Base-by-base conservation (phyloP, 1,140 invertebrate genomes). In the Nasonia vitripennis region DNA sequence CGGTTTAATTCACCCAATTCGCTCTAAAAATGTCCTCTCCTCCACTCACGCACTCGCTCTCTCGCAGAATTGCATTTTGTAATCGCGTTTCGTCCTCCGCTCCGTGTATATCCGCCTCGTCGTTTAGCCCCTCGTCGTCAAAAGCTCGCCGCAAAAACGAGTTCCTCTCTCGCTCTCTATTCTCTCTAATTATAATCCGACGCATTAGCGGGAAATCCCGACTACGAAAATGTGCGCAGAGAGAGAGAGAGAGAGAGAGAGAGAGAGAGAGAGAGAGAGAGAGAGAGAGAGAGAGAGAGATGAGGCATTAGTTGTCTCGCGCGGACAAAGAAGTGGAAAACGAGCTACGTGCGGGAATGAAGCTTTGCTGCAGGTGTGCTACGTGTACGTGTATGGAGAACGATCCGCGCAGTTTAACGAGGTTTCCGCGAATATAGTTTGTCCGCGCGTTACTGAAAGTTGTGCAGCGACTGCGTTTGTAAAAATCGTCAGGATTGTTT, bases 131-230 rank as follows among this genome's bases (percentile, higher is more conserved):
- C 55, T 62, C 55, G 20, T 62, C 17, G 55, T 62, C 55, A 62
- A 20, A 62, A 62, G 55, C 55, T 62, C 55, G 3, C 55, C 20
- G 55, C 55, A 62, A 62, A 62, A 62, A 62, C 55, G 55, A 62
- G 17, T 62, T 55, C 14, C 14, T 20, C 51, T 20, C 51, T 55
- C 55, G n/a, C 55, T 62, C 55, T 62, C 55, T 62, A 20, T 62
- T n/a, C 20, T n/a, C 55, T 62, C 55, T 62, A 62, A 62, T 62
- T 62, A 62, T 62, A 62, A 62, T 62, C 55, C 55, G 55, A 62
- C 55, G 55, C 55, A 62, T 62, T 62, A 62, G 55, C 55, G 20
- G 55, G 55, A n/a, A 62, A 62, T 62, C 55, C 55, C 20, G 17
- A n/a, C 17, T 62, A 62, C 55, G 17, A 20, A 62, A 62, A 62